A percentile compares a stretch with the other conserved stretches of the same genome.
phyloP scores from a whole-genome alignment of 2,888 invertebrate genomes.

The Leptinotarsa tumamoca region DNA sequence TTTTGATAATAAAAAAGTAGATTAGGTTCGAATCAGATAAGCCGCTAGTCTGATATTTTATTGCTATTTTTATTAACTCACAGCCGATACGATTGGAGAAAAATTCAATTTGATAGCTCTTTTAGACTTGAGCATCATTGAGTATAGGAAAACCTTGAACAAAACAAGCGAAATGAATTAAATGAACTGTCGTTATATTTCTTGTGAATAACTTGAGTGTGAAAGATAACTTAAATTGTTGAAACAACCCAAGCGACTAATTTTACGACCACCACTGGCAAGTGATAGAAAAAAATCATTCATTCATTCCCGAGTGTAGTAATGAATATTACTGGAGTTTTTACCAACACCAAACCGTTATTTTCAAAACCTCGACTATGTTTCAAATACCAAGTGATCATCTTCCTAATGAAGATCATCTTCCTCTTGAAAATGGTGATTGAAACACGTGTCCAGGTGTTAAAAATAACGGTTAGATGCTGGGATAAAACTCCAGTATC shows the following conservation, averaged over 20 bases:
- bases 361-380: too few species aligned
- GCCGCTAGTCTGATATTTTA: slow-evolving; percentile 1
- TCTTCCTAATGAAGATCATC: too few species aligned
- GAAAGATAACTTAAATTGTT: background rate
- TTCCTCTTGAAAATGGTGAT: too few species aligned
- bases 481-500: too few species aligned
- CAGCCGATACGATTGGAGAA: background rate
- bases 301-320: too few species aligned
- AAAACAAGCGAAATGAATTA: slow-evolving; percentile 1
- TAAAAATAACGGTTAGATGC: too few species aligned
- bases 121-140: background rate
- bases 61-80: slow-evolving; percentile 7
- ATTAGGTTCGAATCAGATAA: background rate
- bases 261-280: background rate
- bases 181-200: background rate
- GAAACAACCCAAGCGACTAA: background rate
- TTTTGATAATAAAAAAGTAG: background rate
- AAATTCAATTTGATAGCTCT: background rate
- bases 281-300: too few species aligned
- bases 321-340: too few species aligned
- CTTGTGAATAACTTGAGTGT: background rate
- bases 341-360: too few species aligned
- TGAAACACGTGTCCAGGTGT: too few species aligned
- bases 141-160: background rate
- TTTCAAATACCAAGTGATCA: too few species aligned